These are phyloP conservation scores for Leptopilina myrica DNA, from an alignment of 2,888 invertebrate species.

Conservation along the genomic window DNA sequence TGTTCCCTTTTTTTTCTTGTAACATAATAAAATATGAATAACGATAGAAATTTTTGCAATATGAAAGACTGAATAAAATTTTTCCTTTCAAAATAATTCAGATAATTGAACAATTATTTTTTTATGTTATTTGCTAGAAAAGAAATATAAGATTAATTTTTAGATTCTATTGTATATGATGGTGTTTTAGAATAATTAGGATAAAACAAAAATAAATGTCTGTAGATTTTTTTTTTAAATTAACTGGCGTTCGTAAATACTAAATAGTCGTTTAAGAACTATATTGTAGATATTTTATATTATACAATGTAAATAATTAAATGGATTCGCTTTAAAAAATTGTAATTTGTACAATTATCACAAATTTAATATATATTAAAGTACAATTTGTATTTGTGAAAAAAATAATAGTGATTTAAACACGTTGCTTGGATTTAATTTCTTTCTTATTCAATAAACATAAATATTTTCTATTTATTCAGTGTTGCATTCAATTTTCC, in stretches of 20 bases:
- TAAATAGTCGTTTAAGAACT: background rate
- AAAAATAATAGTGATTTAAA: background rate
- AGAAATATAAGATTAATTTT: too few species aligned
- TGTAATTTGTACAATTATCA: conserved; percentile 4
- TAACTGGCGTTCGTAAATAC: background rate
- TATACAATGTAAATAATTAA: conserved; percentile 23
- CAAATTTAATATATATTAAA: background rate
- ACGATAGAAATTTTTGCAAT: background rate
- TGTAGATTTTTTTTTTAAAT: background rate
- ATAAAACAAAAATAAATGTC: background rate
- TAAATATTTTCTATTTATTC: background rate
- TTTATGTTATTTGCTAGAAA: too few species aligned
- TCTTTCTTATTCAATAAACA: background rate
- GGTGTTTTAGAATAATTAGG: background rate
- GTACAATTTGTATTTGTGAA: conserved; percentile 21
- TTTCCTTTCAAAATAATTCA: background rate
- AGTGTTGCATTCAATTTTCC: background rate
- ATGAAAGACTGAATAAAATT: background rate
- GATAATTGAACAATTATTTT: too few species aligned
- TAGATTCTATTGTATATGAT: background rate
- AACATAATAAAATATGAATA: background rate
- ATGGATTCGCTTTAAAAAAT: background rate
- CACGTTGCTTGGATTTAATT: background rate
- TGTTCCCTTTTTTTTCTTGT: background rate
- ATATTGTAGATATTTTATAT: conserved; percentile 12